Evolutionary conservation across 2,888 invertebrate species (phyloP).

Genomic region (Taenaris catops): DNA sequence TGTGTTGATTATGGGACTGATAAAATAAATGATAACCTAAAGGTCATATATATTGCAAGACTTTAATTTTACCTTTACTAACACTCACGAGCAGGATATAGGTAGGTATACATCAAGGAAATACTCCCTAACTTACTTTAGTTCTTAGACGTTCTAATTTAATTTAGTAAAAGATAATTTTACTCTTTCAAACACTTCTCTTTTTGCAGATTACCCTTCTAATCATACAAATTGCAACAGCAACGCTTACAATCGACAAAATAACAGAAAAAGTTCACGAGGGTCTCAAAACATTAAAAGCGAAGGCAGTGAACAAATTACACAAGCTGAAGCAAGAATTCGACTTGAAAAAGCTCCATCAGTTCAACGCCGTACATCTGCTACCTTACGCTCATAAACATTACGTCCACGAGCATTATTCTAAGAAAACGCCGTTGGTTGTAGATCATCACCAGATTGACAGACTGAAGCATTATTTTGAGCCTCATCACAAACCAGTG

Average conservation of each 20-base stretch:
- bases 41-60: too few relatives aligned
- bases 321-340: conserved; percentile 32
- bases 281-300: conserved; percentile 31
- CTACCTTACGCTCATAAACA: conserved; percentile 26
- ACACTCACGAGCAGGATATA: too few relatives aligned
- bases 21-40: too few relatives aligned
- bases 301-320: conserved; percentile 34
- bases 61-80: too few relatives aligned
- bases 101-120: too few relatives aligned
- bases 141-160: too few relatives aligned
- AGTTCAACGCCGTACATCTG: conserved; percentile 24
- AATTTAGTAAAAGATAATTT: too few relatives aligned
- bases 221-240: conserved; percentile 36
- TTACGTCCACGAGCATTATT: conserved; percentile 27
- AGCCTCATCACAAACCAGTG: conserved; percentile 27
- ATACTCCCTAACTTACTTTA: too few relatives aligned
- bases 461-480: conserved; percentile 31
- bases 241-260: conserved; percentile 46
- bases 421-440: conserved; percentile 27
- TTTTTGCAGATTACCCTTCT: conserved; percentile 45
- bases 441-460: conserved; percentile 31
- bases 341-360: conserved; percentile 31
- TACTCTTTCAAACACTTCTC: background rate
- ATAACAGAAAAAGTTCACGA: conserved; percentile 39
- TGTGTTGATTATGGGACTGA: too few relatives aligned